Conservation (phyloP, 2,797 vertebrate genomes). For the Holocentrus rufus region DNA sequence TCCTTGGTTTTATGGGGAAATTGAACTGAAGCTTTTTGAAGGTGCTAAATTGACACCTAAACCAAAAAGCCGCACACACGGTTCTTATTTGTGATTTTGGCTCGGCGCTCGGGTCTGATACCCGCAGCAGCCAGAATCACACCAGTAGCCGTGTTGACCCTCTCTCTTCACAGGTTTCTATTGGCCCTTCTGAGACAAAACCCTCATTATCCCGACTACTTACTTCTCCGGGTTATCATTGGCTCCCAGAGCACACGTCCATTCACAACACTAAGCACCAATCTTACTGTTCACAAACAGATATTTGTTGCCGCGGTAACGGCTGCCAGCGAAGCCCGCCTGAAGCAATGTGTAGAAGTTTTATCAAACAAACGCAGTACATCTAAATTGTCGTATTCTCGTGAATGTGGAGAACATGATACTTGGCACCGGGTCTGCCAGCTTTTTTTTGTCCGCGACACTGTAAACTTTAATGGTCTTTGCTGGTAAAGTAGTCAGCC, state of each 20-base stretch:
- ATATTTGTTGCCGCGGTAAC: constrained; percentile 73
- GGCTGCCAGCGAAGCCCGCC: constrained; percentile 55
- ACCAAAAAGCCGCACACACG: not conserved
- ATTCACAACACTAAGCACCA: constrained; percentile 69
- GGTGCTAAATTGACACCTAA: not conserved
- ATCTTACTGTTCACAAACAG: constrained; percentile 70
- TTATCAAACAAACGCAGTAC: constrained; percentile 63
- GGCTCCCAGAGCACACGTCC: constrained; percentile 74
- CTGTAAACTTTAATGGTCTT: constrained; percentile 72
- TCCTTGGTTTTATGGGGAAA: too few species aligned
- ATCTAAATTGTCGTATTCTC: constrained; percentile 51
- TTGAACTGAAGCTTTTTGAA: constrained; percentile 3
- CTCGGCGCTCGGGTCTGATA: constrained; percentile 21
- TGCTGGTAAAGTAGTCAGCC: constrained; percentile 65
- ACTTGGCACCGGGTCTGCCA: constrained; percentile 47
- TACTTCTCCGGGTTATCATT: constrained; percentile 71
- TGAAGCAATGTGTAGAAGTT: constrained; percentile 61
- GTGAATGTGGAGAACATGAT: constrained; percentile 64
- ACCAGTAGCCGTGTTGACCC: constrained; percentile 56
- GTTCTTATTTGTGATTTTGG: constrained; percentile 4
- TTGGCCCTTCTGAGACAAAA: constrained; percentile 68
- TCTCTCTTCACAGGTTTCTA: constrained; percentile 64
- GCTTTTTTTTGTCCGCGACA: constrained; percentile 45
- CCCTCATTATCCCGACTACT: constrained; percentile 66
- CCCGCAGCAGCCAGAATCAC: constrained; percentile 26